A percentile compares a stretch with the other conserved stretches of the same genome.
Conservation (phyloP, 2,797 vertebrate genomes). For the Melanogrammus aeglefinus region DNA sequence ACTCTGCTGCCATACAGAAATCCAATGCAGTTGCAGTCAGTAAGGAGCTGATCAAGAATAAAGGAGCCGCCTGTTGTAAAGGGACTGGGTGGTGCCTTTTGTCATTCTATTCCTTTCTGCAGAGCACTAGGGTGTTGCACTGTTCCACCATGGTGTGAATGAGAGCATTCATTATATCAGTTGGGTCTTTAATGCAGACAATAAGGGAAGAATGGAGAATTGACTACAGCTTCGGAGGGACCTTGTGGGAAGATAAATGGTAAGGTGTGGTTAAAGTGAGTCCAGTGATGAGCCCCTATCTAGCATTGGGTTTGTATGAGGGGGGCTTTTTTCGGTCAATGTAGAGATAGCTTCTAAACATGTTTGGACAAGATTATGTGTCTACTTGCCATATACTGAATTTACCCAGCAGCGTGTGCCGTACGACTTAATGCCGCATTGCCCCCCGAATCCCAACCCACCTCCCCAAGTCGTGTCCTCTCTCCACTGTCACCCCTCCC, state of each 20-base stretch:
- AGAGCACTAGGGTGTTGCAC: neutral
- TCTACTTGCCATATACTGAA: neutral
- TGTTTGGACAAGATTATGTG: neutral
- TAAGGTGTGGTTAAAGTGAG: conserved; percentile 33
- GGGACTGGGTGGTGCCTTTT: conserved; percentile 9
- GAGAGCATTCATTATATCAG: conserved; percentile 31
- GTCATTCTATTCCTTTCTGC: neutral
- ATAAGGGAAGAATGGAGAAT: conserved; percentile 19
- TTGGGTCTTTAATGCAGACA: conserved; percentile 37
- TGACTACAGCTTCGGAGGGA: conserved; percentile 20
- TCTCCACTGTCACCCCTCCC: neutral
- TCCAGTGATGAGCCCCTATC: conserved; percentile 30
- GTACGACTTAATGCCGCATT: neutral
- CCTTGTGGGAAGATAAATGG: conserved; percentile 14
- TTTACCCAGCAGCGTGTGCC: neutral
- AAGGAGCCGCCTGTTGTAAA: conserved; percentile 33
- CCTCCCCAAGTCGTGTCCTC: neutral
- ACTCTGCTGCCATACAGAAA: conserved; percentile 45
- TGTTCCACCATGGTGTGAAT: conserved; percentile 6
- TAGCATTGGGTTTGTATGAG: neutral
- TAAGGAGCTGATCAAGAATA: conserved; percentile 23
- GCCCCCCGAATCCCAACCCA: neutral
- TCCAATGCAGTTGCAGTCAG: conserved; percentile 52
- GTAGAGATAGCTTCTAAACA: neutral
- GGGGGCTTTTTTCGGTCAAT: neutral